Conservation (phyloP, 2,797 vertebrate species). For the Emys orbicularis region DNA sequence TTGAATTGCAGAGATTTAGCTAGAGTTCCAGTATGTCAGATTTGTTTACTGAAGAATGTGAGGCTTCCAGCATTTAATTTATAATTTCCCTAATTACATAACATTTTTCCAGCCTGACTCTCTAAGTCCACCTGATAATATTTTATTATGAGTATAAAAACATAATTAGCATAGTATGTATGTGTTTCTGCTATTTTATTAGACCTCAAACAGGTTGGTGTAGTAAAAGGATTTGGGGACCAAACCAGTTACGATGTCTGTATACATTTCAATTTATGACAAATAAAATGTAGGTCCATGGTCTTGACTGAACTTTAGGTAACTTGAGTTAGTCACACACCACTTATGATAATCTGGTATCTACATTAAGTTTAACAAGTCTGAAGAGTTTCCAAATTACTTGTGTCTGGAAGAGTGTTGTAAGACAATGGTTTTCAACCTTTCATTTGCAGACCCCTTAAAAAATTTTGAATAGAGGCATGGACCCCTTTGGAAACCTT, state of each 20-base stretch:
- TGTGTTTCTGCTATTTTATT: background rate
- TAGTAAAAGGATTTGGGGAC: background rate
- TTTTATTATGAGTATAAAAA: background rate
- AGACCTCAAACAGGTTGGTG: background rate
- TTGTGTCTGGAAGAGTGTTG: background rate
- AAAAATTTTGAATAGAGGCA: background rate
- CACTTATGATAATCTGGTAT: background rate
- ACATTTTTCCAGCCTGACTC: background rate
- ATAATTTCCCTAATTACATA: background rate
- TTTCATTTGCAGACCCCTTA: background rate
- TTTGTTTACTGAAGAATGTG: background rate
- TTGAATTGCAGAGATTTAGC: background rate
- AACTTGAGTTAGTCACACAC: background rate
- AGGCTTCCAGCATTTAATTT: background rate
- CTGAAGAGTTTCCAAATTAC: background rate
- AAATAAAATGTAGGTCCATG: background rate
- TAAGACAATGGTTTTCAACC: background rate
- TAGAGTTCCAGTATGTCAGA: background rate
- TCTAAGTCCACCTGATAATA: background rate
- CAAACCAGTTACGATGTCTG: background rate
- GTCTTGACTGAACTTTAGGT: background rate
- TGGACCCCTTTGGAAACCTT: background rate
- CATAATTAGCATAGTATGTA: background rate
- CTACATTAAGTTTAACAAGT: background rate
- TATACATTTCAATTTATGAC: background rate